Evolutionary conservation across 2,888 invertebrate genomes (phyloP), one percentile per base, ranked within the genome.

Genomic region (Xanthorhoe designata): DNA sequence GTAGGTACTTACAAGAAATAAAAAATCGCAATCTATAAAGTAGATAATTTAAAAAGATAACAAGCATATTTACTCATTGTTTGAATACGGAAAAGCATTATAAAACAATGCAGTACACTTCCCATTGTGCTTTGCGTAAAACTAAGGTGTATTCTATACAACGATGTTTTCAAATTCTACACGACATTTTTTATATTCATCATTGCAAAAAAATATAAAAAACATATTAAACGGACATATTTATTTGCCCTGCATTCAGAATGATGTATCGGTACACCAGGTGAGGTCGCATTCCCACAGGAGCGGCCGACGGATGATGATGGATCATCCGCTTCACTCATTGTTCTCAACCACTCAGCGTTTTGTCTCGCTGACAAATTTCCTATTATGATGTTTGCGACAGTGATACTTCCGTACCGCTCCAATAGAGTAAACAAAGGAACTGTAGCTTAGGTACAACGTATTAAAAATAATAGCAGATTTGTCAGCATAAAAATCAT

Each of bases 361-460:
- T 81, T 84, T 88, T 87, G 87, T 89, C 77, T 80, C 85, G 80
- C 67, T 82, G 91, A 92, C 91, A 92, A 91, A 92, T 92, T 91
- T 87, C 82, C 75, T 66, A 70, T 73, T 68, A 67, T 68, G 67
- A 64, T 67, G 63, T 70, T 71, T 73, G 71, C 62, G 64, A 67
- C 68, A 69, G 66, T 71, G 45, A 56, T 62, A 69, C 62, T 54
- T 61, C 64, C 68, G 68, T 47, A 15, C 13, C 45, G 47, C 49
- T 64, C 59, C 61, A 69, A 64, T 65, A 58, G 59, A 62, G 50
- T 66, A 67, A 64, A 60, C 53, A 70, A 72, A 56, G 53, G 42
- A 50, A 60, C 8, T 15, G 29, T 29, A 42, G 29, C 54, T 52
- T 29, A 15, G 51, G 61, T 62, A 47, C 42, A 64, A 70, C 59